Conservation (phyloP, 1,140 invertebrate species). For the Lepidurus arcticus region DNA sequence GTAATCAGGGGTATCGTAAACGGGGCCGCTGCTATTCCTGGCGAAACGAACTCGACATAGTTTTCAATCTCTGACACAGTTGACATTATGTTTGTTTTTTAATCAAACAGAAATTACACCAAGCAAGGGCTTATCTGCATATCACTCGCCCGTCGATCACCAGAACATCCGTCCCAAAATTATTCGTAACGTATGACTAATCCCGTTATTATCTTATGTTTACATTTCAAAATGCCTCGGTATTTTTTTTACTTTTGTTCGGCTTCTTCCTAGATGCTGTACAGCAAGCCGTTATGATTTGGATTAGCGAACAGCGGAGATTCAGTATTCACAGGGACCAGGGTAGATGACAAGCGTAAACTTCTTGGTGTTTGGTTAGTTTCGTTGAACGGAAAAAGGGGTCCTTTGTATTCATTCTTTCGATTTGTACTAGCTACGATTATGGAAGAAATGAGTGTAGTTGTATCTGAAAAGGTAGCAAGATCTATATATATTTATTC, state of each 20-base stretch:
- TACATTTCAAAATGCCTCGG: background rate
- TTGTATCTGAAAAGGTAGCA: slow-evolving; percentile 58
- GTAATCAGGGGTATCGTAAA: background rate
- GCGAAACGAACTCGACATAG: background rate
- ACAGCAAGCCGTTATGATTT: background rate
- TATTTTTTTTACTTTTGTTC: background rate
- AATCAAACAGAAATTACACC: too few relatives aligned
- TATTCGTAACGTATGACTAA: background rate
- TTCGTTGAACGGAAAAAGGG: background rate
- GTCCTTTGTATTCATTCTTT: background rate
- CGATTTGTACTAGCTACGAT: background rate
- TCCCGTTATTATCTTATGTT: background rate
- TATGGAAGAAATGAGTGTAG: slow-evolving; percentile 65
- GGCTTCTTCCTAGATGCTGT: background rate
- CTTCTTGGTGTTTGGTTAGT: background rate
- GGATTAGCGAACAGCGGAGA: too few relatives aligned
- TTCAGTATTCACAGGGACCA: too few relatives aligned
- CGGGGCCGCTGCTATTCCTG: background rate
- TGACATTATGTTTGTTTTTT: background rate
- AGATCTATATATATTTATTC: slow-evolving; percentile 35
- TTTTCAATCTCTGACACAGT: background rate
- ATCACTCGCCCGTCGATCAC: background rate
- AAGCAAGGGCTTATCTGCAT: too few relatives aligned
- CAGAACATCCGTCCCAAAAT: background rate
- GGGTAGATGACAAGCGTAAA: too few relatives aligned